Base-by-base conservation (phyloP, 2,113 vertebrate genomes). In the Manacus vitellinus region DNA sequence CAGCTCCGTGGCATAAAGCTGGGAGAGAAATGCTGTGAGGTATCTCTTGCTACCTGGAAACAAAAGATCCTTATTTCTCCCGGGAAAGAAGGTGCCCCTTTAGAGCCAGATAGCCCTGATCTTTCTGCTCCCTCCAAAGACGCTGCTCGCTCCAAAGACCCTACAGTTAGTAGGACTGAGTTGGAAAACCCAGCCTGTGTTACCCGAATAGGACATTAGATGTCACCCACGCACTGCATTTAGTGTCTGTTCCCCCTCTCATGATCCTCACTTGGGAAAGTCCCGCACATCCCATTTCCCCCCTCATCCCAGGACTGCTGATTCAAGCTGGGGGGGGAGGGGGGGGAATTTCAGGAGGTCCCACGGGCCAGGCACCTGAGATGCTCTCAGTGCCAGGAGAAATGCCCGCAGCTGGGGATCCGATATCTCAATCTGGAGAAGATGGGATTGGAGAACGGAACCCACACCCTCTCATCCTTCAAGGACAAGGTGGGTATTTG, bases 211-310 rank as follows among this genome's bases (percentile, higher is more conserved):
- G 1, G 83, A 95, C 96, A 74, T 95, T 97, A 97, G 96, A 91
- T 97, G 96, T 97, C 96, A 96, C 88, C 76, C 95, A 95, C 51
- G 96, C 79, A 81, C 95, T 89, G 76, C 56, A 23, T 84, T 94
- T 62, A 28, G 71, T 41, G 63, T 27, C 12, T 33, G 30, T 24
- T 24, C 27, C 59, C n/a, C 28, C 15, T 56, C 10, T 84, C 62
- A 62, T 11, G 43, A 9, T 90, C 23, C 46, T 51, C 41, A 43
- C 18, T 43, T 3, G 51, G 49, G 43, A 62, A 73, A 84, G 39
- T 3, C n/a, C 12, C 4, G 5, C 19, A 46, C 14, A 65, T 22
- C 44, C 22, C 54, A 7, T 54, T 73, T 4, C 8, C 17, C 10
- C 2, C 1, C 18, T 9, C 23, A 16, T 6, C 10, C 0, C 3